Evolutionary conservation across 2,113 vertebrate genomes (phyloP), one percentile per base, ranked within the genome.

Genomic region (Tretioscincus oriximinensis): DNA sequence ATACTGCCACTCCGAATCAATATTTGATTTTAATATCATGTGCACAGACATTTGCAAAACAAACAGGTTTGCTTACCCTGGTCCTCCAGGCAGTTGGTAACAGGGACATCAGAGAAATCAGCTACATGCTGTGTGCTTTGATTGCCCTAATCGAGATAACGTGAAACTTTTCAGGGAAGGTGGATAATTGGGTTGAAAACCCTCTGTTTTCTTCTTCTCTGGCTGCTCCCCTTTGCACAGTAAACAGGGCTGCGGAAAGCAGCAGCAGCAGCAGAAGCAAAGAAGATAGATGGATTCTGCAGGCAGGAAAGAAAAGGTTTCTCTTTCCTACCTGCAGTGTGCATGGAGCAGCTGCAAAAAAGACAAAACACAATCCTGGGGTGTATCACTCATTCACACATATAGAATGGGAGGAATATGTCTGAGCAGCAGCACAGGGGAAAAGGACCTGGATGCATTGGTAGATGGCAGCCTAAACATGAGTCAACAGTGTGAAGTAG

Each of bases 11-110:
- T 65, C 72, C 66, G 78, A 90, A 51, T 83, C 89, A 89, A 91
- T 92, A 89, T 90, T 92, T 91, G 88, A 18, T 61, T 82, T 87
- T 41, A 31, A 86, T 86, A 80, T 82, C 80, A 73, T 73, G 81
- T 80, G 83, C 81, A 76, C 84, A 86, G 60, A 80, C 79, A 28
- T 81, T 60, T 60, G 81, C 10, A 80, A 73, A 86, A 63, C 2
- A 90, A 91, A 73, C 87, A 86, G 78, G 24, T 11, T 64, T 87
- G 74, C 73, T 84, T 88, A 20, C 78, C 0, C 7, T 65, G 67
- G 49, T 76, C 68, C 54, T 63, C 81, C 28, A 66, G 74, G 84
- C 68, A 73, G 41, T 51, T 24, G 58, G 74, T 45, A 76, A 80
- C 24, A 73, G 61, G 81, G 58, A 73, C 75, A 81, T n/a, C 51